Evolutionary conservation across 2,113 vertebrate genomes (phyloP), one percentile per base, ranked within the genome.

Genomic region (Scartelaos histophorus): DNA sequence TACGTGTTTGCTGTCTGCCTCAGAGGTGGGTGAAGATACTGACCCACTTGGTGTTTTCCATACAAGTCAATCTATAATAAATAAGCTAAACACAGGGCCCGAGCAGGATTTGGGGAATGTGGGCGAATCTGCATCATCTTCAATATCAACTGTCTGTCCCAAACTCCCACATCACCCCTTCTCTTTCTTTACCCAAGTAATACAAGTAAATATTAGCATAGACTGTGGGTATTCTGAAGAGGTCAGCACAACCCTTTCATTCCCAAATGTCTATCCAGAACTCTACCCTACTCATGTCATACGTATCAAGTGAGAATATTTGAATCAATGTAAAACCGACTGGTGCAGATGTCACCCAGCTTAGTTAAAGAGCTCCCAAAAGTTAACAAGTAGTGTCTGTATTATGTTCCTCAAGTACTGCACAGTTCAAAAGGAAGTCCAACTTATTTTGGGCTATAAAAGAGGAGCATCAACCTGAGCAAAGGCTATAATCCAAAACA

Each of bases 1-100:
- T 79, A 68, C 82, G 69, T 82, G 73, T 90, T 87, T 89, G 62
- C 79, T 24, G 75, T 83, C 85, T 86, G 81, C 69, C 73, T 82
- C 78, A 13, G 64, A 73, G 57, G 73, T 74, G 47, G 80, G 71
- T 61, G 82, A 79, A 79, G 78, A 76, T 74, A 70, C 54, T 22
- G 70, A 77, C 78, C 83, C 76, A 80, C 69, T 79, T 75, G 75
- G 25, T 82, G 70, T 83, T 72, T 84, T 77, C 64, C 78, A 69
- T 79, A 70, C 58, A 82, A 76, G 64, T 71, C 49, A 65, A 80
- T 87, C 66, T 75, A 87, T 87, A 82, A 84, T 81, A 57, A 62
- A 82, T 75, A 17, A 73, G 66, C 68, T 70, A 71, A 79, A 79
- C 47, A 73, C 74, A 70, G 15, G 34, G 47, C 21, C 47, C 56